Evolutionary conservation across 2,888 invertebrate genomes (phyloP), one percentile per base, ranked within the genome.

Genomic region (Drosophila lutescens): DNA sequence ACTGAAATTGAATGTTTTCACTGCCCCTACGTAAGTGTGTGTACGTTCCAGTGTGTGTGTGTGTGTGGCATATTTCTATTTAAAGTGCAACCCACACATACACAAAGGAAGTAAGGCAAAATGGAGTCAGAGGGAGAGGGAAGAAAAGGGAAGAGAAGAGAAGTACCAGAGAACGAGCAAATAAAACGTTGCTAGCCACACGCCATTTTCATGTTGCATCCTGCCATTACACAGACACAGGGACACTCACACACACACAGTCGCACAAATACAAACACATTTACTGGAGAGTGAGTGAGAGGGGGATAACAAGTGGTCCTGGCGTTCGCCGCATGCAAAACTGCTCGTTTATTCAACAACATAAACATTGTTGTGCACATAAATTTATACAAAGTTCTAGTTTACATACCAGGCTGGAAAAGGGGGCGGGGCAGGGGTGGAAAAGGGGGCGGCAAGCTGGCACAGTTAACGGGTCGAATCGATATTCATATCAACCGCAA

Each of bases 331-430:
- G 77, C 79, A 81, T 86, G 81, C 83, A 86, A 83, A 82, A 88
- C 82, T 88, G 88, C 65, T 83, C 88, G 82, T 88, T 83, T 83
- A 88, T 83, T 83, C 88, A 88, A 86, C 88, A 83, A 83, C 88
- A 83, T 83, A 83, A 83, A 83, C 82, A 88, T 88, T 83, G 88
- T 83, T 83, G 82, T 80, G 78, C 88, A 83, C 86, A 83, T 85
- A 85, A 88, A 81, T 88, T 86, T 81, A 86, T 84, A 88, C 87
- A 84, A 83, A 83, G 88, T 83, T 86, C 84, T 88, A 88, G 86
- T 86, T 88, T 86, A 74, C 81, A 76, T 58, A 71, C 74, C 71
- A 44, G 50, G 23, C 23, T 34, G 5, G 26, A 49, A 34, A n/a
- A 13, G 26, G 43, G 26, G 15, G 34, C 3, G 32, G 2, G 40